phyloP scores from a whole-genome alignment of 2,797 vertebrate genomes.

The Falco concolor region DNA sequence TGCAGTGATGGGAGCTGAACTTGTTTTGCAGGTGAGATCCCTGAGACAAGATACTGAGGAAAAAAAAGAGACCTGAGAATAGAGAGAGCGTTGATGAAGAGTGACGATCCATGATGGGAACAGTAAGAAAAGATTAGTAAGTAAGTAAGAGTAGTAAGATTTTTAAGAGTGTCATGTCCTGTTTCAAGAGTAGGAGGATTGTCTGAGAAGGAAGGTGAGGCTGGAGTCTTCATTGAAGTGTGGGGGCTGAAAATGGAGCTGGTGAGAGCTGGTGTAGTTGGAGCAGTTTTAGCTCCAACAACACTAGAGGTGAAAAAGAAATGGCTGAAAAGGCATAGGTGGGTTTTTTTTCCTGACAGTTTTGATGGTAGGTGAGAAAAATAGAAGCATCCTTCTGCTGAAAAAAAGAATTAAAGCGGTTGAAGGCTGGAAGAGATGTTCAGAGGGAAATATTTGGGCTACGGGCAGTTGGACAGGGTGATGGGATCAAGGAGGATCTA shows the following conservation, averaged over 20 bases:
- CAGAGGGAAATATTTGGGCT: neutral
- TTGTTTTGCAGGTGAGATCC: neutral
- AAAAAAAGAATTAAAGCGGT: neutral
- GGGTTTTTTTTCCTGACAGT: fast-evolving
- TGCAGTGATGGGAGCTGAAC: neutral
- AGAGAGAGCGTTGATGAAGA: neutral
- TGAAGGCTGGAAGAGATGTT: neutral
- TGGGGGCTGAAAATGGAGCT: neutral
- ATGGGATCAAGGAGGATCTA: neutral
- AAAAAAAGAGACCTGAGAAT: neutral
- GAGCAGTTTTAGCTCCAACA: neutral
- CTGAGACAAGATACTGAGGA: neutral
- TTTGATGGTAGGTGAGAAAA: neutral
- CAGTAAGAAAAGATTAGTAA: neutral
- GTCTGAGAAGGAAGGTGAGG: neutral
- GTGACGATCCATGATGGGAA: neutral
- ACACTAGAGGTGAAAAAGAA: neutral
- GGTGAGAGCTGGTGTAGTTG: neutral
- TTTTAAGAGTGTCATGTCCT: neutral
- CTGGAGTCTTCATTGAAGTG: neutral
- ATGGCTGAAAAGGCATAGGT: neutral
- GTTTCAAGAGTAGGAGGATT: neutral
- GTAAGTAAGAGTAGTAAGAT: neutral
- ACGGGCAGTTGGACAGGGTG: fast-evolving
- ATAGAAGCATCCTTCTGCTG: neutral